phyloP scores from a whole-genome alignment of 2,888 invertebrate species.

The Thecophora atra region DNA sequence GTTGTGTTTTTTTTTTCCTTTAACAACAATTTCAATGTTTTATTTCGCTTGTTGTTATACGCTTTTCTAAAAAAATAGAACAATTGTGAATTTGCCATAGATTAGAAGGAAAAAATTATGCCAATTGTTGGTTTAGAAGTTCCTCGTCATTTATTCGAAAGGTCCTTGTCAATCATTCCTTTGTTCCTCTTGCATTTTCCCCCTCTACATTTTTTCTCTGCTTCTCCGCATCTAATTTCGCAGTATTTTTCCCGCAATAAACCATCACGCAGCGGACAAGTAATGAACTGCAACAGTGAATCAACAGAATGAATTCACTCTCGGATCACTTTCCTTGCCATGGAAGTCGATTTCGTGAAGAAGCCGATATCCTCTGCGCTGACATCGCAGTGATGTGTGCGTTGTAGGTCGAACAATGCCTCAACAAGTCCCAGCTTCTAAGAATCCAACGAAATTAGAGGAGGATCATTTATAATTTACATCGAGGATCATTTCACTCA shows the following conservation, averaged over 20 bases:
- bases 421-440: not conserved
- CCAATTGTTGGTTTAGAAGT: conserved; percentile 35
- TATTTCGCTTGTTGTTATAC: not conserved
- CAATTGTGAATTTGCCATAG: conserved; percentile 32
- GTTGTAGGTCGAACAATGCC: too few relatives aligned
- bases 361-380: not conserved
- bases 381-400: not conserved
- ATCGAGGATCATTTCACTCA: too few relatives aligned
- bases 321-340: not conserved
- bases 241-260: not conserved
- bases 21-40: conserved; percentile 27
- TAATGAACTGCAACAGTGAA: conserved; percentile 26
- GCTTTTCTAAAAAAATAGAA: conserved; percentile 18
- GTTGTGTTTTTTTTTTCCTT: conserved; percentile 27
- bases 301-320: conserved; percentile 1
- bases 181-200: too few relatives aligned
- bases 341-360: not conserved
- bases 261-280: not conserved
- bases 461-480: too few relatives aligned
- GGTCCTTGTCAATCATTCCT: not conserved
- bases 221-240: not conserved
- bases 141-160: not conserved
- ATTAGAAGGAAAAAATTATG: conserved; percentile 40
- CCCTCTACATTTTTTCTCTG: not conserved
- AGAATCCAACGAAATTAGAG: too few relatives aligned